Evolutionary conservation across 2,888 invertebrate species (phyloP).

Genomic region (Chrysolina haemoptera): DNA sequence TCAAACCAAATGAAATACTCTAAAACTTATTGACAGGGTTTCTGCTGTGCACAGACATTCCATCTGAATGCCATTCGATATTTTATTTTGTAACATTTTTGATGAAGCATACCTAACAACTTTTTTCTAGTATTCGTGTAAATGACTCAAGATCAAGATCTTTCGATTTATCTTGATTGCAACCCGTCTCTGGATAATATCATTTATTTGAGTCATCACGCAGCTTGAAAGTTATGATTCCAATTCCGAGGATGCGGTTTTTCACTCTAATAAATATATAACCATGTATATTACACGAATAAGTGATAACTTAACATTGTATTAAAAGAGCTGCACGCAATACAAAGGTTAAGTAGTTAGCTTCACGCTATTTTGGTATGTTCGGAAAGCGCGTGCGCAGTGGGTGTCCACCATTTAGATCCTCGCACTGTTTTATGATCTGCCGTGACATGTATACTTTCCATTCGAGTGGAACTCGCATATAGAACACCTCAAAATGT

Average conservation of each 20-base stretch:
- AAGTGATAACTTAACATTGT: conserved; percentile 70
- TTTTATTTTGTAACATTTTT: too few relatives aligned
- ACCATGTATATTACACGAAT: conserved; percentile 68
- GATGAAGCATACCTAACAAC: too few relatives aligned
- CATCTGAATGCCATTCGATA: too few relatives aligned
- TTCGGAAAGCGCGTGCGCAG: conserved; percentile 51
- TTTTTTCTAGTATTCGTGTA: too few relatives aligned
- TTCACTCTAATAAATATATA: conserved; percentile 65
- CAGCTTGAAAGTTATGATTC: conserved; percentile 56
- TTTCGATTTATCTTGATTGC: background rate
- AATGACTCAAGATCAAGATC: too few relatives aligned
- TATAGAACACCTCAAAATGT: background rate
- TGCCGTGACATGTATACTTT: conserved; percentile 14
- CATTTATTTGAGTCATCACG: conserved; percentile 55
- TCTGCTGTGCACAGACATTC: too few relatives aligned
- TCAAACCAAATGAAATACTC: too few relatives aligned
- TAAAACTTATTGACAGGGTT: too few relatives aligned
- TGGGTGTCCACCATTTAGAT: conserved; percentile 48
- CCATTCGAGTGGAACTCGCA: background rate
- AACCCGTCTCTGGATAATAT: conserved; percentile 2
- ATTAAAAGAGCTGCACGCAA: conserved; percentile 68
- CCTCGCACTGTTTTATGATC: conserved; percentile 17
- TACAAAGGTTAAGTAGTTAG: conserved; percentile 64
- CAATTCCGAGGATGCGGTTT: conserved; percentile 53
- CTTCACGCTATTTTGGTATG: conserved; percentile 63